phyloP scores from a whole-genome alignment of 2,113 vertebrate species.

The Numenius arquata region DNA sequence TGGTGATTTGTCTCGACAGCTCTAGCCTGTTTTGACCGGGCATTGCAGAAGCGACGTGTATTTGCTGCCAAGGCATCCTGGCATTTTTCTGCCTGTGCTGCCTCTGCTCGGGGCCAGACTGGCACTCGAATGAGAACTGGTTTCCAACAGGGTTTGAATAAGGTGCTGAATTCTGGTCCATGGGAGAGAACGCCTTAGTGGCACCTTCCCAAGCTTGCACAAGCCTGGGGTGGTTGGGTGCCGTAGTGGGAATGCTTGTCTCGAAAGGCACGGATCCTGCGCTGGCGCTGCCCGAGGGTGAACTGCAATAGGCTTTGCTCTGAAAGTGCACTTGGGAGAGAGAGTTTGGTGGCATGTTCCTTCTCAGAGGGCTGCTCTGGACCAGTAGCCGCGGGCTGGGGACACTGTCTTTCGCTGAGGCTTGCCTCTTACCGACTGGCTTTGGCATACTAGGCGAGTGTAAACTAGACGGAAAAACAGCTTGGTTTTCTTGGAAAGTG shows the following conservation, averaged over 20 bases:
- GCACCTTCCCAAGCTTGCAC: constrained; percentile 85
- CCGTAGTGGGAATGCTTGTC: constrained; percentile 64
- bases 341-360: constrained; percentile 79
- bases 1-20: constrained; percentile 78
- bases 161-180: constrained; percentile 78
- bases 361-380: constrained; percentile 79
- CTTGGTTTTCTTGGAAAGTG: constrained; percentile 81
- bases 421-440: constrained; percentile 76
- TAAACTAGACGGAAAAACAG: constrained; percentile 78
- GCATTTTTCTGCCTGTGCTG: constrained; percentile 76
- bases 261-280: constrained; percentile 79
- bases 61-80: constrained; percentile 86
- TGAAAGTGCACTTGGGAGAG: constrained; percentile 86
- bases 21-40: constrained; percentile 80
- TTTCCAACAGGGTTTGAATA: constrained; percentile 72
- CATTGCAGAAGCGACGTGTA: constrained; percentile 72
- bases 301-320: constrained; percentile 78
- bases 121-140: constrained; percentile 81
- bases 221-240: constrained; percentile 70
- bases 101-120: constrained; percentile 79
- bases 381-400: constrained; percentile 76
- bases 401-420: constrained; percentile 69
- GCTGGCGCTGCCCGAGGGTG: constrained; percentile 62
- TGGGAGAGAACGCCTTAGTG: constrained; percentile 77
- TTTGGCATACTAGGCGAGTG: constrained; percentile 75